These are phyloP conservation scores for Abramis brama DNA, from an alignment of 2,113 vertebrate species.

Conservation along the genomic window DNA sequence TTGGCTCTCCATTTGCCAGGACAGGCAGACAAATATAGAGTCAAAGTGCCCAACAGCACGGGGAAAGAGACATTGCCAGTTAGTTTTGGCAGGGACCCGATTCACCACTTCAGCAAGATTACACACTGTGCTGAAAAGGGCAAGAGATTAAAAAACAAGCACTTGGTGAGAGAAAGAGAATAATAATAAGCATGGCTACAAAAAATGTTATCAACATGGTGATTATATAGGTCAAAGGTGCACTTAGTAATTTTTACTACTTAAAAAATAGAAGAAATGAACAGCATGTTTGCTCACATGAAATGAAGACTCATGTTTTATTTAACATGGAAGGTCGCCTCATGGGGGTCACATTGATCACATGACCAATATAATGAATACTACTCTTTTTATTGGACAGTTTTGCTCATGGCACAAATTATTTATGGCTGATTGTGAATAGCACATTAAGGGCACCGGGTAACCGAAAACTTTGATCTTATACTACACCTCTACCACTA, in stretches of 20 bases:
- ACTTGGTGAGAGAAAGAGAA: not conserved
- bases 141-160: slow-evolving; percentile 48
- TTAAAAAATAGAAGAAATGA: not conserved
- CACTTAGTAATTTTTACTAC: slow-evolving; percentile 8
- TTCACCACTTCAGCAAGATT: slow-evolving; percentile 46
- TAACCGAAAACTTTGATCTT: not conserved
- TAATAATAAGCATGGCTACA: slow-evolving; percentile 16
- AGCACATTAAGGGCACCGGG: not conserved
- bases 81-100: slow-evolving; percentile 38
- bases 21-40: slow-evolving; percentile 27
- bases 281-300: not conserved
- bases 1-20: not conserved
- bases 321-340: not conserved
- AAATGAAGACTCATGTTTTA: not conserved
- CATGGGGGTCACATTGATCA: not conserved
- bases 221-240: slow-evolving; percentile 4
- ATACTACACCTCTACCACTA: too few relatives aligned
- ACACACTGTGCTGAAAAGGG: slow-evolving; percentile 44
- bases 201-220: not conserved
- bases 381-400: not conserved
- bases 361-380: not conserved
- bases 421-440: not conserved
- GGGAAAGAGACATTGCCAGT: slow-evolving; percentile 11
- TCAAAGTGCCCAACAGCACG: slow-evolving; percentile 14
- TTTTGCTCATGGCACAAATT: not conserved